phyloP scores from a whole-genome alignment of 2,113 vertebrate species.

The Glaucidium brasilianum region DNA sequence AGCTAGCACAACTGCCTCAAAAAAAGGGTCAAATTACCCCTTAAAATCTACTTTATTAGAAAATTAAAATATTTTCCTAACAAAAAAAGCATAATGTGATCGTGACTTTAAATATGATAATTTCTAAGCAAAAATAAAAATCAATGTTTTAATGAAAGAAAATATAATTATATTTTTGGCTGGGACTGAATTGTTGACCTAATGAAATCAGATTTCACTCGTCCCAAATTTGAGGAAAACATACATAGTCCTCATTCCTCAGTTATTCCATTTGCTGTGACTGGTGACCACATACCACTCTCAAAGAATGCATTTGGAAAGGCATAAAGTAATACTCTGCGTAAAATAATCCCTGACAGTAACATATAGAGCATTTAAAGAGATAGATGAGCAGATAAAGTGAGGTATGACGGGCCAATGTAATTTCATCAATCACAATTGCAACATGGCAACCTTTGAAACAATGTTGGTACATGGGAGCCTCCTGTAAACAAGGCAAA shows the following conservation, averaged over 20 bases:
- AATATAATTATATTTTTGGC: neutral
- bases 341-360: neutral
- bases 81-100: neutral
- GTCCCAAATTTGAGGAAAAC: neutral
- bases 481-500: neutral
- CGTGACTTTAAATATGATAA: neutral
- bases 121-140: neutral
- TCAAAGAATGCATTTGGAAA: neutral
- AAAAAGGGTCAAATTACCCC: neutral
- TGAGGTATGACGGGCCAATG: neutral
- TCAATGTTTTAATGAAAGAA: neutral
- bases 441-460: neutral
- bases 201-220: neutral
- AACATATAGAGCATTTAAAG: neutral
- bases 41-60: neutral
- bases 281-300: neutral
- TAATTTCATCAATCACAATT: slow-evolving; percentile 26
- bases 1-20: neutral
- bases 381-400: slow-evolving; percentile 33
- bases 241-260: neutral
- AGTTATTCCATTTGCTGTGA: neutral
- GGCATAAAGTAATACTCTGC: neutral
- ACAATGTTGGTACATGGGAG: neutral
- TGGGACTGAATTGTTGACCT: neutral
- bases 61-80: neutral